Conservation (phyloP, 2,888 invertebrate species). For the Synergus japonicus region DNA sequence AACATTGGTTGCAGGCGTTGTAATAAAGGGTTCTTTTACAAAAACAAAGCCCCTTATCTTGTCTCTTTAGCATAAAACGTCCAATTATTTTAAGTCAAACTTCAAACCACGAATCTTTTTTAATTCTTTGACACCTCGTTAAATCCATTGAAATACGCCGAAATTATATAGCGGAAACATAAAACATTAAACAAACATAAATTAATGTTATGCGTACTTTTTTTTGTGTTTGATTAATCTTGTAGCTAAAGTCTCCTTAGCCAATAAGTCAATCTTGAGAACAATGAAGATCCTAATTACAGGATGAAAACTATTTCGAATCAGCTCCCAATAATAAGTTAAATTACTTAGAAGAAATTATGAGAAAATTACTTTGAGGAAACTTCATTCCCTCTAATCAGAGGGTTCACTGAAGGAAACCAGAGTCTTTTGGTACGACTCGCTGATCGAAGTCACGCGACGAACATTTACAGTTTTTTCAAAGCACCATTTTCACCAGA, state of each 20-base stretch:
- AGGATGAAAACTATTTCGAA: no score
- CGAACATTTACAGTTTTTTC: constrained; percentile 17
- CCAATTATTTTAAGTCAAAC: background rate
- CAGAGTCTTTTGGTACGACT: constrained; percentile 14
- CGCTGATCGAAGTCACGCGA: constrained; percentile 29
- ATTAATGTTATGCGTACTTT: no score
- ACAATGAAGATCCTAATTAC: no score
- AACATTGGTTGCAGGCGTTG: background rate
- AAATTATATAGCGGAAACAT: no score
- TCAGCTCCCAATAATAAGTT: no score
- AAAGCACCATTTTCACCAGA: constrained; percentile 2
- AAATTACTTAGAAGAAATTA: no score
- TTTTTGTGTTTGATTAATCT: no score
- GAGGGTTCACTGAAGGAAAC: background rate
- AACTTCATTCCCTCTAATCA: background rate
- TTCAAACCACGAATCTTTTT: background rate
- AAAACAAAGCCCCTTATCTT: background rate
- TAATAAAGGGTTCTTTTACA: background rate
- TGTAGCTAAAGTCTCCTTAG: no score
- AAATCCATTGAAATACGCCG: no score
- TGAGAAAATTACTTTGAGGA: background rate
- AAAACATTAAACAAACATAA: no score
- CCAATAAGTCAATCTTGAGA: no score
- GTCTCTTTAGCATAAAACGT: background rate
- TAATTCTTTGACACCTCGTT: background rate